Evolutionary conservation across 2,888 invertebrate species (phyloP).

Genomic region (Polyommatus iphigenia): DNA sequence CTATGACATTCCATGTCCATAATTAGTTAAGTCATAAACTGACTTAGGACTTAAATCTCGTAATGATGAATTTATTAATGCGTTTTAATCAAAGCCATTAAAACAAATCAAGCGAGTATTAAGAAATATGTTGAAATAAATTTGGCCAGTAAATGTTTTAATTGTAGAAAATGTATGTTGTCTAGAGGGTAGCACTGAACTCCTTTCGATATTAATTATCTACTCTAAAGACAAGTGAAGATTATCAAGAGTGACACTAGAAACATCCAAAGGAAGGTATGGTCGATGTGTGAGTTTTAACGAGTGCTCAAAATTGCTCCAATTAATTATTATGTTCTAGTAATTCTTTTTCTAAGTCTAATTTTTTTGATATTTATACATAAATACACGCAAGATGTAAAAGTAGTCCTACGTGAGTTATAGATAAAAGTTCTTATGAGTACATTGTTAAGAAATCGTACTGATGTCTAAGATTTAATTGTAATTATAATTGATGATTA

Average conservation of each 20-base stretch:
- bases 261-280: slow-evolving; percentile 72
- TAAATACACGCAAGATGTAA: slow-evolving; percentile 61
- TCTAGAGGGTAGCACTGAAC: slow-evolving; percentile 50
- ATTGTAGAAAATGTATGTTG: not conserved
- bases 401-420: slow-evolving; percentile 41
- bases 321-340: slow-evolving; percentile 77
- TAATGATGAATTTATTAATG: not conserved
- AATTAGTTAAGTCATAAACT: not conserved
- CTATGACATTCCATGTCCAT: too few species aligned
- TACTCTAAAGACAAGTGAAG: slow-evolving; percentile 72
- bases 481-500: slow-evolving; percentile 29
- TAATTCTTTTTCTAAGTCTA: slow-evolving; percentile 77
- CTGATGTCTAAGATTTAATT: slow-evolving; percentile 29
- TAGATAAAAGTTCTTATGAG: slow-evolving; percentile 35
- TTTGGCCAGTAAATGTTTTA: not conserved
- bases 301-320: slow-evolving; percentile 77
- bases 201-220: slow-evolving; percentile 72
- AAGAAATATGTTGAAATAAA: not conserved
- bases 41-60: not conserved
- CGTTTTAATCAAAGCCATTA: not conserved
- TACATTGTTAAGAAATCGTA: slow-evolving; percentile 28
- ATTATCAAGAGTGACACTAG: slow-evolving; percentile 66
- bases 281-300: slow-evolving; percentile 79
- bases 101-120: not conserved
- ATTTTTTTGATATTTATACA: slow-evolving; percentile 69